Evolutionary conservation across 2,888 invertebrate genomes (phyloP), one percentile per base, ranked within the genome.

Genomic region (Phorcus lineatus): DNA sequence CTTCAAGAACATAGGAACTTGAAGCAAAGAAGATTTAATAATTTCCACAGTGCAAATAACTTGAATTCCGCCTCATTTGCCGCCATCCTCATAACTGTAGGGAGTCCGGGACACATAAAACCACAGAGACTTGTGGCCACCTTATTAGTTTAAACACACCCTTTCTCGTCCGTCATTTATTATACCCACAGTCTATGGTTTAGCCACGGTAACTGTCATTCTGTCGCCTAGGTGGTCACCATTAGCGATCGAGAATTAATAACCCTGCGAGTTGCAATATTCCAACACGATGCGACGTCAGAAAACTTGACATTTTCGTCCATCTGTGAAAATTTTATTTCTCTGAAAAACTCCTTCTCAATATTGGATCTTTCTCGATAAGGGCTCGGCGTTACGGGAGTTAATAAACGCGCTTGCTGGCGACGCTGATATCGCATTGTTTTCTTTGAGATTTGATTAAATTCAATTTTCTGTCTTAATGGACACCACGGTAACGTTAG

Each of bases 191-290:
- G 31, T 55, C 22, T 36, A 55, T 36, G 76, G n/a, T 19, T 54
- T 17, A 28, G n/a, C 55, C 76, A 31, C 19, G 52, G 76, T 55
- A 17, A 55, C 76, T 55, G 76, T 9, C n/a, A 28, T 11, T 53
- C 55, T 31, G 28, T 31, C 76, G 76, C 17, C 31, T 24, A 55
- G 55, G 31, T 55, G 76, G 53, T 53, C 76, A 76, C 55, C 54
- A 19, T 76, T 76, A 55, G 28, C 55, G 55, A 76, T 76, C 31
- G 76, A 31, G 31, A 76, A 76, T 54, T 76, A 76, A 76, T 76
- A 76, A 76, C 76, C 17, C 19, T 16, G 24, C 24, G 54, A 54
- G 76, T 55, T 31, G 54, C 76, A 76, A 76, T 76, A 76, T 76
- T 54, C 55, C 40, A 24, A 16, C 28, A 16, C 40, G 54, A 54